These are phyloP conservation scores for Alca torda DNA, from an alignment of 2,797 vertebrate genomes.

Conservation along the genomic window DNA sequence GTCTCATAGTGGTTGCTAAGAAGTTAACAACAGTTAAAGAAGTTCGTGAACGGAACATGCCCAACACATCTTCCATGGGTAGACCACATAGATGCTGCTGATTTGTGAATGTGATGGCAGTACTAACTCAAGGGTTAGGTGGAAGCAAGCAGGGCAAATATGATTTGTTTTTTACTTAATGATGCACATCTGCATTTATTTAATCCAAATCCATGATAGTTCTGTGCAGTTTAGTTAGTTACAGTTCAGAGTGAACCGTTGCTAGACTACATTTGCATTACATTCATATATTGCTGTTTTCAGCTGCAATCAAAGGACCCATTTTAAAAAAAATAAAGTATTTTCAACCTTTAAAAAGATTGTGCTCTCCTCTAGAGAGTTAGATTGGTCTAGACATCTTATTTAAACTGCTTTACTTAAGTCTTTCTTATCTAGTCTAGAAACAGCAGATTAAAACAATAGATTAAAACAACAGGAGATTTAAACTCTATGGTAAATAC, in stretches of 20 bases:
- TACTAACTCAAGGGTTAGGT: neutral
- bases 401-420: neutral
- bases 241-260: neutral
- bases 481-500: neutral
- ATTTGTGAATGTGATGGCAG: neutral
- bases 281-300: neutral
- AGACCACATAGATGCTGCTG: neutral
- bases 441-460: neutral
- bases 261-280: fast-evolving
- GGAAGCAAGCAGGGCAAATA: neutral
- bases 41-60: neutral
- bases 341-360: neutral
- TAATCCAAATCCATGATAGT: neutral
- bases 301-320: neutral
- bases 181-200: neutral
- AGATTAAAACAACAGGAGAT: neutral
- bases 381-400: neutral
- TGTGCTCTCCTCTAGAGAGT: neutral
- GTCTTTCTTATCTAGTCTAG: neutral
- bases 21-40: no score
- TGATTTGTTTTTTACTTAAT: neutral
- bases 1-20: neutral
- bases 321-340: neutral
- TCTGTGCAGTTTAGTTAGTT: neutral
- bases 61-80: fast-evolving